These are phyloP conservation scores for Pammene aurita DNA, from an alignment of 2,888 invertebrate genomes.

Conservation along the genomic window DNA sequence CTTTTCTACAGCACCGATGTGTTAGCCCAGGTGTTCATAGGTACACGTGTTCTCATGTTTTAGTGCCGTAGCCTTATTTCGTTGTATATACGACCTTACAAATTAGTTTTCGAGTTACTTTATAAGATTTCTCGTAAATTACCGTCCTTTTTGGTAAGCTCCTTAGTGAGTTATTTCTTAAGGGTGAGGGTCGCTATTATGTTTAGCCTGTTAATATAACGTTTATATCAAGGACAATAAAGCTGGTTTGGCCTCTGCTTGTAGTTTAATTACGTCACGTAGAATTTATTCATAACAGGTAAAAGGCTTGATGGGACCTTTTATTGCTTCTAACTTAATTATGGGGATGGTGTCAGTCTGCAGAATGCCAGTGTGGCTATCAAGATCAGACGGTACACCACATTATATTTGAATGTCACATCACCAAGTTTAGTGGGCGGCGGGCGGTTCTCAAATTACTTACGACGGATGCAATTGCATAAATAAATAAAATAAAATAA, in stretches of 20 bases:
- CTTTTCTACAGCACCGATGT: neutral
- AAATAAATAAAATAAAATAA: no score
- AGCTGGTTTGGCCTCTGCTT: neutral
- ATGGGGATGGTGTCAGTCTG: no score
- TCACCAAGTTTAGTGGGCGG: no score
- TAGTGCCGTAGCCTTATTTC: slow-evolving; percentile 62
- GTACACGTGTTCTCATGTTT: slow-evolving; percentile 44
- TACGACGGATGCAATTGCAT: no score
- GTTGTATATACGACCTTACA: slow-evolving; percentile 56
- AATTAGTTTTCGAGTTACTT: slow-evolving; percentile 53
- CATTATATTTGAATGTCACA: no score
- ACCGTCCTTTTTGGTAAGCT: slow-evolving; percentile 31
- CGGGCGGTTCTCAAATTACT: no score
- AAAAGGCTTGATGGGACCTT: neutral
- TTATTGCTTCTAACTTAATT: neutral
- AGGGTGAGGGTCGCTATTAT: slow-evolving; percentile 16
- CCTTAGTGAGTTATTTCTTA: slow-evolving; percentile 30
- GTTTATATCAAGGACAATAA: slow-evolving; percentile 1
- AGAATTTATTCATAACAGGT: neutral
- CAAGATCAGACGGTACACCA: no score
- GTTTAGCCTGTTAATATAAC: slow-evolving; percentile 23
- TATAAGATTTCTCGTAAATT: slow-evolving; percentile 38
- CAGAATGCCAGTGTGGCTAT: no score
- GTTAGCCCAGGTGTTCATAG: slow-evolving; percentile 40
- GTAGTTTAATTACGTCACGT: neutral